These are phyloP conservation scores for Pelosia muscerda DNA, from an alignment of 2,888 invertebrate species.

Conservation along the genomic window DNA sequence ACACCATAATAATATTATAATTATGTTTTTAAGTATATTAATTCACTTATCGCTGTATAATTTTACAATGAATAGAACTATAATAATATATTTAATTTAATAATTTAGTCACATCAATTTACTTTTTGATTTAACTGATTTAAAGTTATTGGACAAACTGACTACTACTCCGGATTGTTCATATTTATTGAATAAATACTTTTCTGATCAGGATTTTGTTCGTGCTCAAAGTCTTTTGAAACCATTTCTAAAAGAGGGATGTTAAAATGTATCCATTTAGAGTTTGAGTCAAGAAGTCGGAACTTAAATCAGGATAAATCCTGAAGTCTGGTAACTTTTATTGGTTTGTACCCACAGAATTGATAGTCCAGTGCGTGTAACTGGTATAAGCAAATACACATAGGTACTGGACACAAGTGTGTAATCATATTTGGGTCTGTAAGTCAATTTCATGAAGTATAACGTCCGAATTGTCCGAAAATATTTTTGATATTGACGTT, in stretches of 20 bases:
- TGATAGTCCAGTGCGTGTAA: too few species aligned
- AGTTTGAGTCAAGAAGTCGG: too few species aligned
- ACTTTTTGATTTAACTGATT: neutral
- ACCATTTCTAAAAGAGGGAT: too few species aligned
- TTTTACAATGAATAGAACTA: neutral
- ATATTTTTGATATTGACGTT: too few species aligned
- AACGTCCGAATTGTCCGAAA: too few species aligned
- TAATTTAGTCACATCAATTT: slow-evolving; percentile 4
- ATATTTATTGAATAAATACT: neutral
- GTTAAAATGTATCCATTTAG: too few species aligned
- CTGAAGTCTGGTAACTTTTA: too few species aligned
- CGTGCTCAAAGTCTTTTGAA: too few species aligned
- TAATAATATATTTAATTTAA: too few species aligned
- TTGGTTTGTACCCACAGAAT: too few species aligned
- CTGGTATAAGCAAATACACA: neutral
- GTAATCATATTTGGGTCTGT: neutral
- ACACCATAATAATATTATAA: neutral
- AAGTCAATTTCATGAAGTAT: neutral
- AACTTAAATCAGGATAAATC: too few species aligned
- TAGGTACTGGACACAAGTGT: neutral
- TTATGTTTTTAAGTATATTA: too few species aligned
- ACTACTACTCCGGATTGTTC: neutral
- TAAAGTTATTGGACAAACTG: neutral
- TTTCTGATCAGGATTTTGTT: neutral
- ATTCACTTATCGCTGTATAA: neutral